Percentiles rank a stretch among this genome's conserved stretches.
These are phyloP conservation scores for Prostheceraeus crozeri DNA, from an alignment of 2,888 invertebrate species.

Conservation along the genomic window DNA sequence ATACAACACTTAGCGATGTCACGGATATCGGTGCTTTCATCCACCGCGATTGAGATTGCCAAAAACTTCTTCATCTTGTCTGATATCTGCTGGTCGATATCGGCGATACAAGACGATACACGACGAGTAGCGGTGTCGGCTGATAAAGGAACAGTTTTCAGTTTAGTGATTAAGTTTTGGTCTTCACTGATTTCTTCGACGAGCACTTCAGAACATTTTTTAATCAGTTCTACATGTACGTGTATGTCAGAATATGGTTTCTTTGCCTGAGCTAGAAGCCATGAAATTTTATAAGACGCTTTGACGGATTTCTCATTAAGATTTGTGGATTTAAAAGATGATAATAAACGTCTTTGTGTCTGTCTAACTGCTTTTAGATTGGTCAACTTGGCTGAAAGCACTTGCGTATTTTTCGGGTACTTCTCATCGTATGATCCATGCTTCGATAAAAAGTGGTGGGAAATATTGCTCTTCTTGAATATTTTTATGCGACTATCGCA, in stretches of 20 bases:
- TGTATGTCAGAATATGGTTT: slow-evolving; percentile 1
- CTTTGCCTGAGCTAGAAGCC: slow-evolving; percentile 16
- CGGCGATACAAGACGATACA: slow-evolving; percentile 6
- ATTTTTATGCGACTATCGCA: slow-evolving; percentile 2
- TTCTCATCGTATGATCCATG: background rate
- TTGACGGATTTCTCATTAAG: background rate
- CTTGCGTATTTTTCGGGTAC: slow-evolving; percentile 12
- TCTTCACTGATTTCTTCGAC: slow-evolving; percentile 2
- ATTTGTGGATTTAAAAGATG: background rate
- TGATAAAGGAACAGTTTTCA: slow-evolving; percentile 5
- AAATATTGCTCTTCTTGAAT: slow-evolving; percentile 5
- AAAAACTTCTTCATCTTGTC: background rate
- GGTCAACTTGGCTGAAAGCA: background rate
- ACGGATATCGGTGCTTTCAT: slow-evolving; percentile 23
- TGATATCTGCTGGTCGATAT: slow-evolving; percentile 4
- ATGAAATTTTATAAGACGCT: slow-evolving; percentile 6
- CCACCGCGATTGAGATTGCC: background rate
- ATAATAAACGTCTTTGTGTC: too few relatives aligned
- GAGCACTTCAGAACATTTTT: slow-evolving; percentile 11
- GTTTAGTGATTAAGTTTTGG: background rate
- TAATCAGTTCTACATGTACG: slow-evolving; percentile 20
- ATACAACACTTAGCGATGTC: slow-evolving; percentile 17
- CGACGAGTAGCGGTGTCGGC: background rate
- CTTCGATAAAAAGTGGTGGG: background rate
- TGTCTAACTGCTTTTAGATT: slow-evolving; percentile 1